Evolutionary conservation across 2,797 vertebrate species (phyloP), one percentile per base, ranked within the genome.

Genomic region (Philypnodon macrostomus): DNA sequence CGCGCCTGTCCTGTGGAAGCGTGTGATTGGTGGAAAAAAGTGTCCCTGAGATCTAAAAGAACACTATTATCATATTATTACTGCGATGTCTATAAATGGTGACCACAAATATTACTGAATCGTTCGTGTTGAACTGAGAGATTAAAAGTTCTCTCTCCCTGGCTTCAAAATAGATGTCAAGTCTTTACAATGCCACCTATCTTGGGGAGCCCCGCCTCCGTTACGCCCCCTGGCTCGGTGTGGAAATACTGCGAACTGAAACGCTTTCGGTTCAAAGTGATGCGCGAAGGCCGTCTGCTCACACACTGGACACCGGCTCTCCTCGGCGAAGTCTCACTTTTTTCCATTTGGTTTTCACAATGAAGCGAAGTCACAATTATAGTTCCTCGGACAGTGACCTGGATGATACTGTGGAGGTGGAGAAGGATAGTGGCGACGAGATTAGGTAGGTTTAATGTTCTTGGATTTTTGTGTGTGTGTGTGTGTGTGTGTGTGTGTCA

Each of bases 321-420:
- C 8, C 49, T 0, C 42, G 36, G 70, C 19, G 11, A 47, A 30
- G n/a, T n/a, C 11, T 13, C 29, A 31, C 41, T 13, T 18, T 16
- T 36, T 15, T 29, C 40, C 14, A 29, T n/a, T n/a, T n/a, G n/a
- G n/a, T n/a, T n/a, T n/a, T n/a, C n/a, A n/a, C n/a, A n/a, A 93
- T 95, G 94, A 98, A 98, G 84, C 83, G 95, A 57, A 88, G 90
- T 74, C 95, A 93, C 84, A 94, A 97, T 26, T 95, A 90, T 79
- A 97, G 94, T 85, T 98, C 95, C 34, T 96, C 95, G 0, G 95
- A 97, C 64, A 98, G 95, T 65, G 95, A 97, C 72, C 84, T 97
- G 75, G 96, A 98, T 27, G 95, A 97, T 75, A 91, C 91, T 31
- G 83, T 95, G 10, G 96, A 97, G 51, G 93, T 96, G 84, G 95